phyloP scores from a whole-genome alignment of 92 coral and sea anemone species.

The Epizoanthus illoricatus region DNA sequence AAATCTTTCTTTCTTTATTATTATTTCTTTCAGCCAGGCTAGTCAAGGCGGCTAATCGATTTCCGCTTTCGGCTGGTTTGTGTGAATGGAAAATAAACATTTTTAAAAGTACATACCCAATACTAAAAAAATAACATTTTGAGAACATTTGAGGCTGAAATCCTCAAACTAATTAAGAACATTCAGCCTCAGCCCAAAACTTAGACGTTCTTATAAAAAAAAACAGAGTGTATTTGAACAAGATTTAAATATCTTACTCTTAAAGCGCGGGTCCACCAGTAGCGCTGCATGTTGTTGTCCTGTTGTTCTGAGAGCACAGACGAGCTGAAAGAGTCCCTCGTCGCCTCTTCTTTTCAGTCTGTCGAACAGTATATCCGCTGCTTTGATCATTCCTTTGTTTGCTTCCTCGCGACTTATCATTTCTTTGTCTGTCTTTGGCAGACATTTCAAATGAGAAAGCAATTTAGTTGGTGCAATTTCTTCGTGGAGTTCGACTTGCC shows the following conservation, averaged over 20 bases:
- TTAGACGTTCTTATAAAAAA: too few relatives aligned
- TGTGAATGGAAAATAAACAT: too few relatives aligned
- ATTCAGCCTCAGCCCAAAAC: too few relatives aligned
- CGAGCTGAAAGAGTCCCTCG: not conserved
- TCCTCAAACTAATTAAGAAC: too few relatives aligned
- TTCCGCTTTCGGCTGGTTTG: too few relatives aligned
- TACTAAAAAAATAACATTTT: too few relatives aligned
- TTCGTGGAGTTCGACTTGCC: not conserved
- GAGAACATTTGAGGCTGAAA: too few relatives aligned
- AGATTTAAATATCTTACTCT: not conserved
- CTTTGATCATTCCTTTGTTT: not conserved
- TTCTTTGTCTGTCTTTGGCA: constrained; percentile 16
- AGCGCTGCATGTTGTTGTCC: constrained; percentile 32
- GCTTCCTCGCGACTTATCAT: not conserved
- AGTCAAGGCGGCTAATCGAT: too few relatives aligned
- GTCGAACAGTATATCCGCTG: not conserved
- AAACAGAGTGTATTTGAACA: too few relatives aligned
- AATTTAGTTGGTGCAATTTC: constrained; percentile 4
- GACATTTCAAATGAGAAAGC: not conserved
- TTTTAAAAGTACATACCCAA: too few relatives aligned
- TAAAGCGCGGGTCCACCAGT: constrained; percentile 13
- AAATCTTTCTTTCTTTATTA: too few relatives aligned
- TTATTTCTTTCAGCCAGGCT: too few relatives aligned
- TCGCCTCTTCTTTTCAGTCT: not conserved
- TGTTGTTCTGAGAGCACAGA: not conserved